Conservation (phyloP, 2,113 vertebrate species). For the Oreochromis aureus region DNA sequence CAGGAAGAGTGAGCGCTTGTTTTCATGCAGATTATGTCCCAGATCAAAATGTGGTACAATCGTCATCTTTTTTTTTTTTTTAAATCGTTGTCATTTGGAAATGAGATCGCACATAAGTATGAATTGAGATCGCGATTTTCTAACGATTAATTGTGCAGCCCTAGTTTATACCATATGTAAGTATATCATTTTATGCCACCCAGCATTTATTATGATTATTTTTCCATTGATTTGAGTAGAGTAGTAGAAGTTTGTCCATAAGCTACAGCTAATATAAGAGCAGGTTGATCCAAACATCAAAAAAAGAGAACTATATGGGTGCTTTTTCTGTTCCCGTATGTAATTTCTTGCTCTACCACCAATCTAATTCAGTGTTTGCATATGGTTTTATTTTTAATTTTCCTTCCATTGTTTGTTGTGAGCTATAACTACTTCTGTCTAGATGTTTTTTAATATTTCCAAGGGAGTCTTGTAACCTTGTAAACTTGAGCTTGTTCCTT, state of each 20-base stretch:
- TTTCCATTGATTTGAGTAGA: not conserved
- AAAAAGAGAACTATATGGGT: not conserved
- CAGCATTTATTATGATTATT: not conserved
- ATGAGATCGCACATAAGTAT: no score
- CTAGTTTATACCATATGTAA: not conserved
- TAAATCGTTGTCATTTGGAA: no score
- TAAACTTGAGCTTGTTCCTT: not conserved
- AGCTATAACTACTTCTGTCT: not conserved
- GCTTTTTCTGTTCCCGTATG: not conserved
- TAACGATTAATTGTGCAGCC: no score
- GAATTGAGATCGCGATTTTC: no score
- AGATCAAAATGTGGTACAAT: no score
- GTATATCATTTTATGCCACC: not conserved
- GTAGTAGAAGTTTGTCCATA: not conserved
- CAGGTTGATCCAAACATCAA: not conserved
- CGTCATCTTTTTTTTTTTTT: no score
- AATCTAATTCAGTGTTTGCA: not conserved
- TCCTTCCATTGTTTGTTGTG: not conserved
- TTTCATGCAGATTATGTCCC: no score
- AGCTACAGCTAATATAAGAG: not conserved
- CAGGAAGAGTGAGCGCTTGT: no score
- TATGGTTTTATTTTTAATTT: not conserved
- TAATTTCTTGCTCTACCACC: not conserved
- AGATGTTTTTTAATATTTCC: not conserved
- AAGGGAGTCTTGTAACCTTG: not conserved